Conservation (phyloP, 2,797 vertebrate genomes). For the Crenichthys baileyi region DNA sequence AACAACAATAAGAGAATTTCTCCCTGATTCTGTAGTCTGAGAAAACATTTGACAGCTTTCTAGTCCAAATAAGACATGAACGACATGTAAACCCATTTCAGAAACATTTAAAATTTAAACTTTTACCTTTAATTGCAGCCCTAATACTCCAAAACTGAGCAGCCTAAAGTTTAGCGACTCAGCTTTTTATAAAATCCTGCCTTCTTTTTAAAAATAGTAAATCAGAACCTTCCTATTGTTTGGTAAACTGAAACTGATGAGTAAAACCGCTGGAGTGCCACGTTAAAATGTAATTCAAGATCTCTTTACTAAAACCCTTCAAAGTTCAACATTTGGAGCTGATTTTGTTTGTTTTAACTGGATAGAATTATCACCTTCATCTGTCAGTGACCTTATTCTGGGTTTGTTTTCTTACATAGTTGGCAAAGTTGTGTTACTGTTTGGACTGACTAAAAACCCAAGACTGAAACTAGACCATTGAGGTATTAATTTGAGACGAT, state of each 20-base stretch:
- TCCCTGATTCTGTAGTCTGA: not conserved
- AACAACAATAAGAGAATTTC: too few species aligned
- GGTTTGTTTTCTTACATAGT: not conserved
- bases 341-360: not conserved
- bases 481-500: not conserved
- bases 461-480: not conserved
- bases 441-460: not conserved
- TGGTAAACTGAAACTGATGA: constrained; percentile 1
- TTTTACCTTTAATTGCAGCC: not conserved
- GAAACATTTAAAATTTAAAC: not conserved
- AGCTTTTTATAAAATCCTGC: not conserved
- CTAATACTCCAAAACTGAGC: not conserved
- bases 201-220: not conserved
- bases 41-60: not conserved
- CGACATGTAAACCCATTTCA: not conserved
- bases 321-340: not conserved
- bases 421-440: not conserved
- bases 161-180: too few species aligned
- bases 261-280: constrained; percentile 1
- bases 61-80: not conserved
- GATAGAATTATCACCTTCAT: constrained; percentile 2
- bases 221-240: not conserved
- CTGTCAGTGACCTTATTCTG: not conserved
- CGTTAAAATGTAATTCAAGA: constrained; percentile 13
- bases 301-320: not conserved